Base-by-base conservation (phyloP, 2,888 invertebrate genomes). In the Anorthoa munda region DNA sequence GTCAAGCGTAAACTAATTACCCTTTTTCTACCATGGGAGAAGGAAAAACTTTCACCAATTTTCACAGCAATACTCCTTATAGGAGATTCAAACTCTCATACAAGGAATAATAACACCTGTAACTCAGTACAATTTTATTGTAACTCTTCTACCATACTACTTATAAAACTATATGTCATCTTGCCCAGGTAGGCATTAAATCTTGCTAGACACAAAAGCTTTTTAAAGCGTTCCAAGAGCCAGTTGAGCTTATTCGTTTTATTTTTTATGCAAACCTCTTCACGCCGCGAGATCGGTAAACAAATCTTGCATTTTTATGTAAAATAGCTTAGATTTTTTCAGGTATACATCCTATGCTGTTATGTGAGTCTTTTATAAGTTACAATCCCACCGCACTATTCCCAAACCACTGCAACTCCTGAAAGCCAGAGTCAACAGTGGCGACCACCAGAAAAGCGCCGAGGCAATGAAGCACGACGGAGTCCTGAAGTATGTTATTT, bases 251-350 rank as follows among this genome's bases (percentile, higher is more conserved):
- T 53, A 69, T 69, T 75, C 31, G 31, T 79, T 69, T 79, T 31
- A n/a, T 53, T 66, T 75, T 78, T 78, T 69, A 63, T 59, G 61
- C 11, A 78, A 79, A 23, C 23, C 39, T 59, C 59, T 77, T 76
- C 26, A 4, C 75, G 61, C 68, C 17, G 0, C n/a, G 21, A 26
- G 53, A 68, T 51, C 51, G 39, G 23, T 50, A 66, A 17, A 21
- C 61, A 69, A 69, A 67, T 74, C 53, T 58, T 74, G 48, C 17
- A 55, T 63, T 79, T 66, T 61, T 53, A 68, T 63, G n/a, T 13
- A 0, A 21, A 58, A 53, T 60, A 23, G 39, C 17, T 58, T 58
- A 53, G 58, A 68, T 77, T 77, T 65, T n/a, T 46, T 58, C 17
- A 23, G 7, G 18, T 73, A n/a, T n/a, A 45, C 26, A 13, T 45